Base-by-base conservation (phyloP, 2,888 invertebrate genomes). In the Meiosimyza platycephala region DNA sequence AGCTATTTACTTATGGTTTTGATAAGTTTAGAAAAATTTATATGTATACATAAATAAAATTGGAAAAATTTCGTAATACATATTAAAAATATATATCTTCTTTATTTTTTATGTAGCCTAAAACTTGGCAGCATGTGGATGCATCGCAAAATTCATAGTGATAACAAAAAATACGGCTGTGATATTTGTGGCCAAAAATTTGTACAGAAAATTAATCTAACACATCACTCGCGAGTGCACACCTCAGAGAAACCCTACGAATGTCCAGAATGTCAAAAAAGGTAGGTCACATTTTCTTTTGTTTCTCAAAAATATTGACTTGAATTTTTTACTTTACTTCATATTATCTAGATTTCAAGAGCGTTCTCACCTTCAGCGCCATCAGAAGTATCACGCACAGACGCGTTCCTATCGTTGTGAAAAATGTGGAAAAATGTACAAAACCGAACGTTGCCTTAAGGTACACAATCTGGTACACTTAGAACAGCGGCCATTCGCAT, bases 391-490 rank as follows among this genome's bases (percentile, higher is more conserved):
- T 72, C 87, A 87, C 74, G 84, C 85, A 9, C 84, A 86, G 74
- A 84, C 85, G 18, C 84, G 88, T 65, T 85, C 85, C 18, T 87
- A 84, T 78, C 85, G 87, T 72, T 87, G 87, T 74, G 86, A 86
- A 69, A 86, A 86, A 76, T 87, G 87, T 72, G 86, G 85, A 13
- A 87, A 88, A 80, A 87, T 86, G 84, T 87, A 87, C 74, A 90
- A 90, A 85, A 90, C 90, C 69, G 90, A 90, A 80, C 86, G 90
- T 22, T 90, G 90, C 76, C 85, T 90, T 1, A 90, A 90, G 79
- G 89, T 90, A 0, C 90, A 90, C 78, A 88, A 88, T 76, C 83
- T 89, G 77, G 89, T 90, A 3, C 90, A 90, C 79, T 85, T 89
- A 2, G 88, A 88, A 73, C 88, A 88, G 72, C 85, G 90, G 40